Evolutionary conservation across 1,140 invertebrate genomes (phyloP), one percentile per base, ranked within the genome.

Genomic region (Acyrthosiphon pisum): DNA sequence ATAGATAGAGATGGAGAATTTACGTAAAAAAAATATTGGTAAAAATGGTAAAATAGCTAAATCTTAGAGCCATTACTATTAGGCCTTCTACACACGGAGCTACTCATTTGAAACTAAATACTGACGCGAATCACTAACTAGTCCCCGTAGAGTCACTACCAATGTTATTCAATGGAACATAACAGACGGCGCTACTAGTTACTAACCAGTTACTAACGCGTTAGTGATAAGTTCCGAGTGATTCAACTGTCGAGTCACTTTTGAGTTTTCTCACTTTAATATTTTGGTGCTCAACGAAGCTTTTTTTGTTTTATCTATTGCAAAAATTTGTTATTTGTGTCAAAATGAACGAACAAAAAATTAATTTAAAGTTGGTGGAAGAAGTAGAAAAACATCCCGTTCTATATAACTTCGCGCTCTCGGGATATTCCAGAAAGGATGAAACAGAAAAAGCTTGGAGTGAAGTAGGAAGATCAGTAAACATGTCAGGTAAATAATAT

Each of bases 371-470:
- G 92, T 93, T 94, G 37, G 94, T 94, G 76, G 90, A 91, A 87
- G 93, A 93, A 90, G 93, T 94, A 23, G 94, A 94, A 93, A 94
- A 94, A 89, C 91, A 94, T 93, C 83, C 93, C 84, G 93, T 86
- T 89, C 93, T 94, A 68, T 94, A 94, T 93, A 94, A 94, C 91
- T 94, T 87, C 81, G 93, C 93, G 44, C 91, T 94, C 68, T 41
- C 94, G 23, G 94, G 93, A 50, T 94, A 94, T 93, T 94, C 94
- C 14, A 94, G 93, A 87, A 94, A 94, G 89, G 94, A 94, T 93
- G 56, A 94, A 30, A 94, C 94, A 26, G 94, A 94, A 60, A 94
- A 94, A 93, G 94, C 94, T 44, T 94, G 94, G 94, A 41, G 81
- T 84, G 91, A 94, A 83, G 93, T 94, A 7, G 93, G 90, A 91